These are phyloP conservation scores for Sebastes taczanowskii DNA, from an alignment of 2,797 vertebrate genomes.

Conservation along the genomic window DNA sequence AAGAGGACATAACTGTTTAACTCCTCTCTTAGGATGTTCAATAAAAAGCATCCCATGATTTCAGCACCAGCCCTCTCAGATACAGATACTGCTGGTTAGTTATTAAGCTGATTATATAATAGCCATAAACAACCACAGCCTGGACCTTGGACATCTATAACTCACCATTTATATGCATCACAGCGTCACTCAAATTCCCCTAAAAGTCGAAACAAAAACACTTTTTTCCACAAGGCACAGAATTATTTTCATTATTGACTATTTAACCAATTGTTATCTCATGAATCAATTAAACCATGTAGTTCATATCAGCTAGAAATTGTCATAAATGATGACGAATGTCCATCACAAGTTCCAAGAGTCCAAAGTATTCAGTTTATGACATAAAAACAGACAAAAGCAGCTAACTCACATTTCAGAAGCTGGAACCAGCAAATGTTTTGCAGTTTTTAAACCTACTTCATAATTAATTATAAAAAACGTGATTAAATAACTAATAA, in stretches of 20 bases:
- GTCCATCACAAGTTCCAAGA: too few relatives aligned
- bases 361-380: too few relatives aligned
- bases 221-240: background rate
- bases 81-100: background rate
- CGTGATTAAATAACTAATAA: background rate
- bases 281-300: background rate
- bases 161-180: background rate
- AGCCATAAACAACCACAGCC: background rate
- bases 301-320: too few relatives aligned
- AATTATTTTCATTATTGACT: background rate
- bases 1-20: background rate
- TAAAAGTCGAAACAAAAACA: background rate
- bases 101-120: background rate
- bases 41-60: background rate
- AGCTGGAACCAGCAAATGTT: too few relatives aligned
- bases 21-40: background rate
- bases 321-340: too few relatives aligned
- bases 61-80: background rate
- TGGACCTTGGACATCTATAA: background rate
- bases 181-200: background rate
- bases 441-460: too few relatives aligned
- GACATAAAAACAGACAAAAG: too few relatives aligned
- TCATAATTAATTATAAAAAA: too few relatives aligned
- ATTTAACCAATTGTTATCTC: background rate
- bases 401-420: too few relatives aligned